Percentiles rank a stretch among this genome's conserved stretches.
Evolutionary conservation across 2,113 vertebrate genomes (phyloP).

Genomic region (Coregonus clupeaformis): DNA sequence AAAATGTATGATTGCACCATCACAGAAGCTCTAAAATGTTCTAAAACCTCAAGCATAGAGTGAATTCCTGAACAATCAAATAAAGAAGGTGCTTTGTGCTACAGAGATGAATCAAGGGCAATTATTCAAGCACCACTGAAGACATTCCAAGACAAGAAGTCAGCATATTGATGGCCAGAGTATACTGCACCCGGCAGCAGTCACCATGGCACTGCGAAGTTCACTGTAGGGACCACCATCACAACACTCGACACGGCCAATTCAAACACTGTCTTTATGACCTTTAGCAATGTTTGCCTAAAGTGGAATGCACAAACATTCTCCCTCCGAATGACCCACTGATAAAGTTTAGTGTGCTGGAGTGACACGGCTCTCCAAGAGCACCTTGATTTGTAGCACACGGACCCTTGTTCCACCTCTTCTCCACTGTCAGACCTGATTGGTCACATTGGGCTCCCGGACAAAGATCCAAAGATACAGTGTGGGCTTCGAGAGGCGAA

Average conservation of each 20-base stretch:
- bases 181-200: constrained; percentile 42
- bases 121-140: not conserved
- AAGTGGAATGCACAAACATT: constrained; percentile 72
- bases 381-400: constrained; percentile 58
- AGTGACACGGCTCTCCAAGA: constrained; percentile 41
- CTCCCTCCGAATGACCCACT: constrained; percentile 50
- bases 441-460: not conserved
- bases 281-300: constrained; percentile 59
- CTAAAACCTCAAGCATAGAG: not conserved
- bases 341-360: constrained; percentile 48
- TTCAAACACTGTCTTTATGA: constrained; percentile 64
- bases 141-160: constrained; percentile 8
- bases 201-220: constrained; percentile 63
- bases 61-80: not conserved
- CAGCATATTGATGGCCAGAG: constrained; percentile 34
- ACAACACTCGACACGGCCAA: constrained; percentile 56
- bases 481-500: not conserved
- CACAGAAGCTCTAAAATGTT: not conserved
- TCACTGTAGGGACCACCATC: constrained; percentile 56
- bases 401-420: constrained; percentile 21
- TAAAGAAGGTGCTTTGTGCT: not conserved
- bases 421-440: constrained; percentile 4
- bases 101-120: not conserved
- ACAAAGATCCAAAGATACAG: not conserved
- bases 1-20: not conserved